A percentile compares a stretch with the other conserved stretches of the same genome.
Conservation (phyloP, 2,797 vertebrate genomes). For the Euthynnus affinis region DNA sequence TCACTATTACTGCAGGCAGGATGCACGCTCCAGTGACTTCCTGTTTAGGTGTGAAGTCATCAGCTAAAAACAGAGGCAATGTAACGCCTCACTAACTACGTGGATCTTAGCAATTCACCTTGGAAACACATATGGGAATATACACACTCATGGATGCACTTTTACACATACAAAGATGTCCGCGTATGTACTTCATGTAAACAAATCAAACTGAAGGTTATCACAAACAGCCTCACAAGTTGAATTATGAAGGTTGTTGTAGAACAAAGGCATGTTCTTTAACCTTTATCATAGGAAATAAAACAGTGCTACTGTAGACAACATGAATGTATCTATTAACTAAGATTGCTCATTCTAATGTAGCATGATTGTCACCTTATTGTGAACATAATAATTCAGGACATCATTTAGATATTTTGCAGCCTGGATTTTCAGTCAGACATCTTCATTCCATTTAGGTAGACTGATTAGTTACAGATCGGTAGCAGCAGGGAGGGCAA, state of each 20-base stretch:
- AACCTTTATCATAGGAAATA: neutral
- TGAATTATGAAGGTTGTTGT: too few species aligned
- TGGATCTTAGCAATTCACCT: constrained; percentile 44
- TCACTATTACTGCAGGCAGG: constrained; percentile 31
- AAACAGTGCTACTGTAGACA: neutral
- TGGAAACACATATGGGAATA: constrained; percentile 22
- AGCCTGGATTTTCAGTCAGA: constrained; percentile 8
- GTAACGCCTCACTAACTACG: constrained; percentile 50
- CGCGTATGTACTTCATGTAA: neutral
- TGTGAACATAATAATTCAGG: neutral
- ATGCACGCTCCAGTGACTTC: constrained; percentile 47
- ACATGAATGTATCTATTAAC: neutral
- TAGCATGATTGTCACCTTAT: constrained; percentile 7
- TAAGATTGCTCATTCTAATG: neutral
- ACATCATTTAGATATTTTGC: constrained; percentile 9
- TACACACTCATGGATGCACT: constrained; percentile 17
- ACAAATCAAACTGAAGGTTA: neutral
- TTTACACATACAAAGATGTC: neutral
- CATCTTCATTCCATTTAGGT: constrained; percentile 16
- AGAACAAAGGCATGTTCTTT: too few species aligned
- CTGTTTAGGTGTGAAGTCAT: constrained; percentile 56
- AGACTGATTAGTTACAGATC: constrained; percentile 34
- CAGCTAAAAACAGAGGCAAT: constrained; percentile 63
- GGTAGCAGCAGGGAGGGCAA: constrained; percentile 10
- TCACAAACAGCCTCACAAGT: neutral